These are phyloP conservation scores for Phyllotreta cruciferae DNA, from an alignment of 2,888 invertebrate species.

Conservation along the genomic window DNA sequence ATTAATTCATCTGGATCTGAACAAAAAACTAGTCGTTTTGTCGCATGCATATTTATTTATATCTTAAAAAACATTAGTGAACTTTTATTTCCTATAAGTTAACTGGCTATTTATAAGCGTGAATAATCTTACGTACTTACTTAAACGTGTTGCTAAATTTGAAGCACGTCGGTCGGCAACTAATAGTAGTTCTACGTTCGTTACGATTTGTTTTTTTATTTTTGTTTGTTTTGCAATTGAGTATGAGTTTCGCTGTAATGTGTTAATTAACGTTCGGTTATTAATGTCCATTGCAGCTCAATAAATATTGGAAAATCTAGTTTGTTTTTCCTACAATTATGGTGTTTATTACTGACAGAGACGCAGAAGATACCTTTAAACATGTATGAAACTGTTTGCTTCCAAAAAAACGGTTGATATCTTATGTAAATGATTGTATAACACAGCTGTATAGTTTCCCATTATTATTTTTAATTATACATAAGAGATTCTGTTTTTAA, in stretches of 20 bases:
- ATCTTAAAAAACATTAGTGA: conserved; percentile 25
- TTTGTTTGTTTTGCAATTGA: conserved; percentile 3
- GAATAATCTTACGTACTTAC: conserved; percentile 30
- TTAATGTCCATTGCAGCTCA: too few relatives aligned
- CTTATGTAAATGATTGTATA: too few relatives aligned
- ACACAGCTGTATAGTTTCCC: too few relatives aligned
- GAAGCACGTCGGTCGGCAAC: conserved; percentile 25
- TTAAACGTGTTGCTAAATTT: conserved; percentile 23
- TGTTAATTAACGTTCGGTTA: not conserved
- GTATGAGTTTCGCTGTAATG: not conserved
- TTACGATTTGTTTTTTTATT: conserved; percentile 11
- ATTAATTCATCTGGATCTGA: conserved; percentile 7
- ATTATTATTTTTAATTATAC: too few relatives aligned
- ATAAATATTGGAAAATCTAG: too few relatives aligned
- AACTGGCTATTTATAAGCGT: conserved; percentile 36
- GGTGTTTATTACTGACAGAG: too few relatives aligned
- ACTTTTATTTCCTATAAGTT: conserved; percentile 36
- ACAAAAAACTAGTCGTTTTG: not conserved
- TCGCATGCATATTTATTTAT: conserved; percentile 20
- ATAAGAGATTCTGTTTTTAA: too few relatives aligned
- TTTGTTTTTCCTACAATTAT: too few relatives aligned
- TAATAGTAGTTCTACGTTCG: not conserved
- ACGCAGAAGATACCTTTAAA: too few relatives aligned
- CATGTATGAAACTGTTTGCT: too few relatives aligned
- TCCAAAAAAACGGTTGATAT: too few relatives aligned